Percentiles rank a stretch among this genome's conserved stretches.
Conservation (phyloP, 2,113 vertebrate species). For the Phylloscopus trochiloides region DNA sequence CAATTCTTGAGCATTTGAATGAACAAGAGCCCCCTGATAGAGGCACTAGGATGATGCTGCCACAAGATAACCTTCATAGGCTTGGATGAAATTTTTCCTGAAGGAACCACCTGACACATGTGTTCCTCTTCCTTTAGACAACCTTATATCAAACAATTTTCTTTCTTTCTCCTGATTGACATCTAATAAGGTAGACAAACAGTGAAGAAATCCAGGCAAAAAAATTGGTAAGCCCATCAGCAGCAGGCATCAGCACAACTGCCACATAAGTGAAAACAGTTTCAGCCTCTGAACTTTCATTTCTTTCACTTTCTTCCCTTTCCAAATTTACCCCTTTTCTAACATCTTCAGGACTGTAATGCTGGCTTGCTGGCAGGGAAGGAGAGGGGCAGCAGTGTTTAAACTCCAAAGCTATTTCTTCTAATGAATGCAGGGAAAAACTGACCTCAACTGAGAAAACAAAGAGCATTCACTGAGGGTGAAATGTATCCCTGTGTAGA, state of each 20-base stretch:
- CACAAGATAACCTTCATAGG: constrained; percentile 14
- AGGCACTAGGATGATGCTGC: constrained; percentile 12
- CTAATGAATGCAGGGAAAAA: constrained; percentile 56
- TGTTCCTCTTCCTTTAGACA: neutral
- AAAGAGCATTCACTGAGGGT: constrained; percentile 55
- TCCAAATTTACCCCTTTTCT: neutral
- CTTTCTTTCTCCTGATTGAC: neutral
- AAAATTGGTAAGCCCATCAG: neutral
- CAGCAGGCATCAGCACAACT: neutral
- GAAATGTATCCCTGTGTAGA: constrained; percentile 36
- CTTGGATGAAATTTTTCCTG: neutral
- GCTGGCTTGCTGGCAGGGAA: neutral
- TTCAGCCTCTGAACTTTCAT: neutral
- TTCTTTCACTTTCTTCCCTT: neutral
- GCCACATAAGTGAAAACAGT: neutral
- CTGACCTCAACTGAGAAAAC: constrained; percentile 52
- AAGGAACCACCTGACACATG: neutral
- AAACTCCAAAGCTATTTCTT: constrained; percentile 40
- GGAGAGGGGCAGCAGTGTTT: neutral
- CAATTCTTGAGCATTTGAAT: neutral
- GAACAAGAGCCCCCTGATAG: neutral
- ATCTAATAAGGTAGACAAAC: neutral
- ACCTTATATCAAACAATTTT: neutral
- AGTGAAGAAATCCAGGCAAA: neutral
- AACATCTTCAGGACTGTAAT: neutral